A percentile compares a stretch with the other conserved stretches of the same genome.
These are phyloP conservation scores for Gymnothorax reevesii DNA, from an alignment of 2,797 vertebrate genomes.

Conservation along the genomic window DNA sequence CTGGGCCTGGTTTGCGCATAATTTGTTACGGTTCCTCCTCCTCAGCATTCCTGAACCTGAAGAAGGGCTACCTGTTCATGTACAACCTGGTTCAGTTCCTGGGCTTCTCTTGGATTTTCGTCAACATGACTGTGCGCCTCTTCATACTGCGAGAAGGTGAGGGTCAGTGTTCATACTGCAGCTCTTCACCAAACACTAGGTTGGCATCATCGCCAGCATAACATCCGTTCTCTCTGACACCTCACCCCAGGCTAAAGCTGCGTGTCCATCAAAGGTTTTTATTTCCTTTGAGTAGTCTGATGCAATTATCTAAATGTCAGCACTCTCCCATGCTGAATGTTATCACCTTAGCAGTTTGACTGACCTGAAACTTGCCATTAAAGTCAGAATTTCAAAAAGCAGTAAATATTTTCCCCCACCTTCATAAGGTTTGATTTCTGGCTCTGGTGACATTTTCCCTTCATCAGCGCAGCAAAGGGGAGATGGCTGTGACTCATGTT, in stretches of 20 bases:
- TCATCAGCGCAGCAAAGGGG: neutral
- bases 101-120: slow-evolving; percentile 96
- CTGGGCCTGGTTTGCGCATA: neutral
- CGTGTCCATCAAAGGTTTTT: neutral
- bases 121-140: slow-evolving; percentile 93
- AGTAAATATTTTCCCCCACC: neutral
- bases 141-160: slow-evolving; percentile 89
- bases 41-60: slow-evolving; percentile 77
- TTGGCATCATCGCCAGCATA: neutral
- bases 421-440: neutral
- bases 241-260: neutral
- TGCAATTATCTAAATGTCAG: neutral
- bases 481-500: neutral
- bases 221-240: neutral
- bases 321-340: neutral
- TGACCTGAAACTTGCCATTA: neutral
- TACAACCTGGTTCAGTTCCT: slow-evolving; percentile 97
- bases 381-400: neutral
- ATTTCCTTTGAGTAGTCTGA: neutral
- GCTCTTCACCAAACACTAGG: neutral
- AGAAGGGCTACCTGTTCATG: slow-evolving; percentile 84
- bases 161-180: slow-evolving; percentile 34
- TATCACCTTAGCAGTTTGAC: neutral
- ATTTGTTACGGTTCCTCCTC: slow-evolving; percentile 22
- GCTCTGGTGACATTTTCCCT: neutral